These are phyloP conservation scores for Onchidella celtica DNA, from an alignment of 2,888 invertebrate genomes.

Conservation along the genomic window DNA sequence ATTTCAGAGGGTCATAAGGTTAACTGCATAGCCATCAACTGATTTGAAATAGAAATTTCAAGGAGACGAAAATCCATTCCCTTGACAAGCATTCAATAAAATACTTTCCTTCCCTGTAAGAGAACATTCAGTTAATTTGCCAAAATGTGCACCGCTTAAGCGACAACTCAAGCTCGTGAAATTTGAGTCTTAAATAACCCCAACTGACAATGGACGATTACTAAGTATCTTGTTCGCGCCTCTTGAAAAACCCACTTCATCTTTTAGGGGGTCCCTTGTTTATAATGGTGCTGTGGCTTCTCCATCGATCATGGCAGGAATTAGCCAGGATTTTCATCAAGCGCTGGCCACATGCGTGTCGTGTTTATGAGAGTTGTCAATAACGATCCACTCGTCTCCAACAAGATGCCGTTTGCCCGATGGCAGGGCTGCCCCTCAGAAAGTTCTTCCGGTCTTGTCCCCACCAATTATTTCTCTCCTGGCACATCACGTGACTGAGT, in stretches of 20 bases:
- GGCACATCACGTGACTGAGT: background rate
- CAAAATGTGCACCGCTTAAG: no score
- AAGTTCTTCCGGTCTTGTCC: background rate
- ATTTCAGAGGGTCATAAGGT: no score
- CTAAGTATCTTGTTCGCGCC: background rate
- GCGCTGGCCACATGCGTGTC: conserved; percentile 13
- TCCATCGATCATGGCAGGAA: conserved; percentile 22
- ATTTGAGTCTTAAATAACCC: conserved; percentile 8
- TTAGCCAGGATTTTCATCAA: conserved; percentile 36
- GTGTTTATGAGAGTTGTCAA: conserved; percentile 10
- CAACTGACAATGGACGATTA: background rate
- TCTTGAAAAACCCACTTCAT: background rate
- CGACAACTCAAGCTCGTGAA: background rate
- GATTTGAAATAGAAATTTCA: no score
- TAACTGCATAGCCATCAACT: no score
- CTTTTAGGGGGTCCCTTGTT: background rate
- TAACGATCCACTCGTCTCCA: conserved; percentile 1
- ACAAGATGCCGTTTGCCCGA: background rate
- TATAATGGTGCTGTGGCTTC: background rate
- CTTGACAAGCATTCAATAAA: no score
- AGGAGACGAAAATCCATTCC: no score
- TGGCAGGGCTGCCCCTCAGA: background rate
- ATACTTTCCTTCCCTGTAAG: no score
- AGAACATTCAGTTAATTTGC: no score
- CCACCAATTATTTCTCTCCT: background rate